phyloP scores from a whole-genome alignment of 2,113 vertebrate genomes.

The Calypte anna region DNA sequence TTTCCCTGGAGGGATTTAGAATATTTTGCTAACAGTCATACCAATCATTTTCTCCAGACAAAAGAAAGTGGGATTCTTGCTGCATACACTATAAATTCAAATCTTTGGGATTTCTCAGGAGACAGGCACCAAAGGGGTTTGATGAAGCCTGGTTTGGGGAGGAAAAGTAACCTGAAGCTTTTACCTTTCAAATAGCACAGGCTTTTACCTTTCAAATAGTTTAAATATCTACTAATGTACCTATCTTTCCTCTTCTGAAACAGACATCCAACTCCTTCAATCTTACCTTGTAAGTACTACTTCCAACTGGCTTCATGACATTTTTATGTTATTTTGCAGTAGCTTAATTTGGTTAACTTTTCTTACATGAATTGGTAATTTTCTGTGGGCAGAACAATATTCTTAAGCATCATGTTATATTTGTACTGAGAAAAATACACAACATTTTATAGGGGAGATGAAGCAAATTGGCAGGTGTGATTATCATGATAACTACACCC shows the following conservation, averaged over 20 bases:
- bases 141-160: neutral
- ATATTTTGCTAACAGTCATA: constrained; percentile 51
- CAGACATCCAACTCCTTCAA: neutral
- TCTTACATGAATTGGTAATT: constrained; percentile 58
- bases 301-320: neutral
- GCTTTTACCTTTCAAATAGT: neutral
- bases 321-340: neutral
- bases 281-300: neutral
- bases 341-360: neutral
- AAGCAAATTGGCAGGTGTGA: constrained; percentile 60
- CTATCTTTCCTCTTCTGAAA: neutral
- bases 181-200: neutral
- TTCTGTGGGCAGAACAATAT: constrained; percentile 54
- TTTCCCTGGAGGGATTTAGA: neutral
- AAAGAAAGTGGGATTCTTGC: constrained; percentile 3
- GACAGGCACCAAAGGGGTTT: neutral
- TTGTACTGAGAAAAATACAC: constrained; percentile 26
- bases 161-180: neutral
- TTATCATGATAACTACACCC: constrained; percentile 59
- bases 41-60: constrained; percentile 21
- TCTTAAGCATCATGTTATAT: constrained; percentile 29
- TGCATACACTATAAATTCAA: constrained; percentile 17
- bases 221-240: neutral
- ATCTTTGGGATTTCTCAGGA: constrained; percentile 25
- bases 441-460: constrained; percentile 33